Evolutionary conservation across 64 coral and sea anemone species (phyloP).

Genomic region (Porites australiensis): DNA sequence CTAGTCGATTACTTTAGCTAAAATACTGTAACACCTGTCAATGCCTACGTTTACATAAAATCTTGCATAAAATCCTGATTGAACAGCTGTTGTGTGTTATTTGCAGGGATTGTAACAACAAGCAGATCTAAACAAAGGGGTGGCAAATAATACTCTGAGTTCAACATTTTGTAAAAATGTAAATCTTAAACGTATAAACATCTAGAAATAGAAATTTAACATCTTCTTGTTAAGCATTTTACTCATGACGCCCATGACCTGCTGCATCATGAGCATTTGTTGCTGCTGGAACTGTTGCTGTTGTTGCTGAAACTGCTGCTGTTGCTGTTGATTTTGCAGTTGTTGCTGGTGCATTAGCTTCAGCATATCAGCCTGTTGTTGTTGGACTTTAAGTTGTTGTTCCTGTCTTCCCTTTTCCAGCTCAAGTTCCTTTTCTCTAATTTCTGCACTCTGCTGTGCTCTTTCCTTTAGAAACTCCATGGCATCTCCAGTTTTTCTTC

Average conservation of each 20-base stretch:
- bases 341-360: background rate
- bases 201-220: too few species aligned
- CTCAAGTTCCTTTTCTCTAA: conserved; percentile 65
- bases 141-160: background rate
- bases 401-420: conserved; percentile 42
- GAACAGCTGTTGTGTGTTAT: background rate
- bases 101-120: background rate
- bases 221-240: too few species aligned
- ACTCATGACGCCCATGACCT: too few species aligned
- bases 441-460: conserved; percentile 39
- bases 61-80: background rate
- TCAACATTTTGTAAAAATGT: too few species aligned
- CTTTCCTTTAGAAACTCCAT: conserved; percentile 64
- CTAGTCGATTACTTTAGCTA: background rate
- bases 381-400: conserved; percentile 43
- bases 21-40: background rate
- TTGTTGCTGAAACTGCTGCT: too few species aligned
- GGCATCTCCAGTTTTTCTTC: conserved; percentile 64
- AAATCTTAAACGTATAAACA: too few species aligned
- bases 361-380: conserved; percentile 22
- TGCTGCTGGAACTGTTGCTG: too few species aligned
- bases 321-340: too few species aligned
- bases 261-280: too few species aligned
- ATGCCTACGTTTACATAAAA: background rate
- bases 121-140: background rate